A percentile compares a stretch with the other conserved stretches of the same genome.
Conservation (phyloP, 2,888 invertebrate species). For the Melanostoma mellinum region DNA sequence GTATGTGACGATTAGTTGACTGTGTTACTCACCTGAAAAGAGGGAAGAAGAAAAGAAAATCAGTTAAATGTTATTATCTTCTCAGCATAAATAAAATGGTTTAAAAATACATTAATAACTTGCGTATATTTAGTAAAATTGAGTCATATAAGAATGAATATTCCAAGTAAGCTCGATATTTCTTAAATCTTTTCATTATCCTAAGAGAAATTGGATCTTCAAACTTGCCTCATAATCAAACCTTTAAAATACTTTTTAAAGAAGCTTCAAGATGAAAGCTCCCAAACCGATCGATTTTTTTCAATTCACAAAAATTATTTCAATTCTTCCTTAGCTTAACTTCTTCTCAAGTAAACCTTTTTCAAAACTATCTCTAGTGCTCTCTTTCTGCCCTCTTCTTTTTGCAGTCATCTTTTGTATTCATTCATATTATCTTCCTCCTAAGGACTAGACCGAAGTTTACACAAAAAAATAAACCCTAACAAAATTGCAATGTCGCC, state of each 20-base stretch:
- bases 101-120: too few species aligned
- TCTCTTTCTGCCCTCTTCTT: slow-evolving; percentile 4
- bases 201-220: too few species aligned
- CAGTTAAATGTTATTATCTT: too few species aligned
- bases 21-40: too few species aligned
- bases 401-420: slow-evolving; percentile 35
- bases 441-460: slow-evolving; percentile 18
- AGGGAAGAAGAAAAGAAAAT: too few species aligned
- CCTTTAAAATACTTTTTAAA: background rate
- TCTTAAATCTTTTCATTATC: too few species aligned
- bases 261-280: background rate
- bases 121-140: too few species aligned
- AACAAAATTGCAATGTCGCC: slow-evolving; percentile 57
- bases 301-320: slow-evolving; percentile 22
- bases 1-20: too few species aligned
- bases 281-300: slow-evolving; percentile 45
- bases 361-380: slow-evolving; percentile 29
- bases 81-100: too few species aligned
- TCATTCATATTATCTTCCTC: slow-evolving; percentile 38
- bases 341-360: slow-evolving; percentile 43
- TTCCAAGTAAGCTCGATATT: too few species aligned
- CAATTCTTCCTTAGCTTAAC: slow-evolving; percentile 61
- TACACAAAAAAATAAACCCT: slow-evolving; percentile 28
- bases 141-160: too few species aligned
- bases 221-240: too few species aligned